phyloP scores from a whole-genome alignment of 1,140 invertebrate genomes.

The Drosophila sproati region DNA sequence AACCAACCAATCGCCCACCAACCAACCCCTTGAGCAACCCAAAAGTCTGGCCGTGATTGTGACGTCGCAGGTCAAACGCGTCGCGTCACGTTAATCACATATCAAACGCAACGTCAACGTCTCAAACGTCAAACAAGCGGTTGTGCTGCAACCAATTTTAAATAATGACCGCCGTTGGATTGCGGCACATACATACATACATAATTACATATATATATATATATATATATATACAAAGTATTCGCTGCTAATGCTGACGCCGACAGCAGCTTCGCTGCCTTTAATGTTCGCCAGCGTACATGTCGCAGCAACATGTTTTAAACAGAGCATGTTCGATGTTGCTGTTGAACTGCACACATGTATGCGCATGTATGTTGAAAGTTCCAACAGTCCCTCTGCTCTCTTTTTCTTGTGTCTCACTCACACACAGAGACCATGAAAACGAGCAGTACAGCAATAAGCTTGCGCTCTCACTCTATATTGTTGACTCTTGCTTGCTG shows the following conservation, averaged over 20 bases:
- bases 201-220: not conserved
- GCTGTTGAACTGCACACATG: constrained; percentile 38
- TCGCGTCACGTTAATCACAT: constrained; percentile 65
- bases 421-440: constrained; percentile 37
- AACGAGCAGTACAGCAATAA: constrained; percentile 52
- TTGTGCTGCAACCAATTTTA: constrained; percentile 21
- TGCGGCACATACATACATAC: not conserved
- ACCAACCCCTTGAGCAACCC: no score
- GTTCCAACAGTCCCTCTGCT: constrained; percentile 8
- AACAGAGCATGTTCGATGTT: constrained; percentile 35
- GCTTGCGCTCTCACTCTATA: not conserved
- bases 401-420: not conserved
- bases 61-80: constrained; percentile 60
- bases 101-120: constrained; percentile 29
- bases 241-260: constrained; percentile 4
- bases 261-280: constrained; percentile 4
- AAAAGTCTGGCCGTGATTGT: constrained; percentile 6
- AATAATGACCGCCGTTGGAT: constrained; percentile 27
- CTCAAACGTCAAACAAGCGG: constrained; percentile 28
- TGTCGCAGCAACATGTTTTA: constrained; percentile 19
- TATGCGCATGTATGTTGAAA: not conserved
- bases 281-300: constrained; percentile 21
- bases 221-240: no score
- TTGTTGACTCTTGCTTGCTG: constrained; percentile 10
- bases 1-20: not conserved